phyloP scores from a whole-genome alignment of 2,797 vertebrate genomes.

The Arctocebus calabarensis region DNA sequence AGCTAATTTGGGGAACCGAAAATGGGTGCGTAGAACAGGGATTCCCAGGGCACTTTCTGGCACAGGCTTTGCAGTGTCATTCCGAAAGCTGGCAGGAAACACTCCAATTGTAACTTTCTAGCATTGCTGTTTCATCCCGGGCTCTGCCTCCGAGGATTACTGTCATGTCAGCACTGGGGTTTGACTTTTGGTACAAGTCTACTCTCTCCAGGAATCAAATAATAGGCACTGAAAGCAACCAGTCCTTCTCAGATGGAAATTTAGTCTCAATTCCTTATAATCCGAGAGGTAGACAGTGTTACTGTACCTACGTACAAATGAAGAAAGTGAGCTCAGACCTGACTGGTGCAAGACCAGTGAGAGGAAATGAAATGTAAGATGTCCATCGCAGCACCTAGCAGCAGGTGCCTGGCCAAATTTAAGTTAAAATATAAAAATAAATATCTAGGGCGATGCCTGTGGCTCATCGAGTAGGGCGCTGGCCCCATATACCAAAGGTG shows the following conservation, averaged over 20 bases:
- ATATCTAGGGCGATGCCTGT: too few relatives aligned
- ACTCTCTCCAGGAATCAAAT: conserved; percentile 58
- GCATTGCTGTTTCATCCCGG: conserved; percentile 33
- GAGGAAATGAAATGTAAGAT: background rate
- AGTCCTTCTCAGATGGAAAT: conserved; percentile 38
- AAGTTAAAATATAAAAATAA: conserved; percentile 26
- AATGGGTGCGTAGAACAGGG: background rate
- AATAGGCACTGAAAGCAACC: background rate
- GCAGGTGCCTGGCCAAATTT: background rate
- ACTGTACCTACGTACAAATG: background rate
- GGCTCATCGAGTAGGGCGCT: too few relatives aligned
- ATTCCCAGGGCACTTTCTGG: conserved; percentile 8
- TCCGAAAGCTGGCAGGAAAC: conserved; percentile 26
- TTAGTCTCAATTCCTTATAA: conserved; percentile 23
- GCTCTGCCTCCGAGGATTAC: conserved; percentile 67
- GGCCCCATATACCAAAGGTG: too few relatives aligned
- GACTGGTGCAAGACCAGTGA: background rate
- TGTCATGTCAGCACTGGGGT: conserved; percentile 23
- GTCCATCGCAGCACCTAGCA: background rate
- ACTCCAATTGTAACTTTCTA: conserved; percentile 30
- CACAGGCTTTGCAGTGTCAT: background rate
- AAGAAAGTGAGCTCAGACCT: background rate
- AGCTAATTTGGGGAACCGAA: background rate
- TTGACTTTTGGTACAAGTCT: conserved; percentile 12
- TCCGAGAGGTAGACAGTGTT: background rate